phyloP scores from a whole-genome alignment of 2,888 invertebrate species.

The Eremobia ochroleuca region DNA sequence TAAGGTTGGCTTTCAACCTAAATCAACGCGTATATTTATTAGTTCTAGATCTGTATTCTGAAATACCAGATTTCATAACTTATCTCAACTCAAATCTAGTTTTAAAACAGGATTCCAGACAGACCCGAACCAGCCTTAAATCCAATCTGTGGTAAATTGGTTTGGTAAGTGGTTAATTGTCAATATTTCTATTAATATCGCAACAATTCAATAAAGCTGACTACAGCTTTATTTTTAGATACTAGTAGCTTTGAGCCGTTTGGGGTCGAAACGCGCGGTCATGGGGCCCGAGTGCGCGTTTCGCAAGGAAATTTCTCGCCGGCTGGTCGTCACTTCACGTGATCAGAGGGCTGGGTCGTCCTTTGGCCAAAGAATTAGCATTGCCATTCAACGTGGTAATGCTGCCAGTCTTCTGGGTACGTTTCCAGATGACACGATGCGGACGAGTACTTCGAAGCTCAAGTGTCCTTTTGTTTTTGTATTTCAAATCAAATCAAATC shows the following conservation, averaged over 20 bases:
- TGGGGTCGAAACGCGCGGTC: no score
- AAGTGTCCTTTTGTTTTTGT: neutral
- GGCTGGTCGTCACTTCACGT: neutral
- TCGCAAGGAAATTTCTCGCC: neutral
- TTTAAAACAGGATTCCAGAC: slow-evolving; percentile 42
- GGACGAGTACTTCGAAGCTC: neutral
- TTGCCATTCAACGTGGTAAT: neutral
- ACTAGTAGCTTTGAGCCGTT: no score
- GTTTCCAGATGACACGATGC: neutral
- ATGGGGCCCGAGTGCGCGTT: no score
- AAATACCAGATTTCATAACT: slow-evolving; percentile 44
- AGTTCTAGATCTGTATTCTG: slow-evolving; percentile 11
- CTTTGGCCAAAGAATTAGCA: neutral
- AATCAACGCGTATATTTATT: neutral
- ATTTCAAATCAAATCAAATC: no score
- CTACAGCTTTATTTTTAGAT: no score
- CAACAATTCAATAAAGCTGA: neutral
- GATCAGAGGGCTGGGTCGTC: neutral
- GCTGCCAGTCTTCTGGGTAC: neutral
- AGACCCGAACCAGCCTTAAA: neutral
- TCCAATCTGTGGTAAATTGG: slow-evolving; percentile 6
- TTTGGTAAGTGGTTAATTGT: no score
- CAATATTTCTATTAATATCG: slow-evolving; percentile 33
- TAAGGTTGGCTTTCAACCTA: neutral
- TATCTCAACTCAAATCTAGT: slow-evolving; percentile 33